These are phyloP conservation scores for Puma concolor DNA, from an alignment of 2,113 vertebrate species.

Conservation along the genomic window DNA sequence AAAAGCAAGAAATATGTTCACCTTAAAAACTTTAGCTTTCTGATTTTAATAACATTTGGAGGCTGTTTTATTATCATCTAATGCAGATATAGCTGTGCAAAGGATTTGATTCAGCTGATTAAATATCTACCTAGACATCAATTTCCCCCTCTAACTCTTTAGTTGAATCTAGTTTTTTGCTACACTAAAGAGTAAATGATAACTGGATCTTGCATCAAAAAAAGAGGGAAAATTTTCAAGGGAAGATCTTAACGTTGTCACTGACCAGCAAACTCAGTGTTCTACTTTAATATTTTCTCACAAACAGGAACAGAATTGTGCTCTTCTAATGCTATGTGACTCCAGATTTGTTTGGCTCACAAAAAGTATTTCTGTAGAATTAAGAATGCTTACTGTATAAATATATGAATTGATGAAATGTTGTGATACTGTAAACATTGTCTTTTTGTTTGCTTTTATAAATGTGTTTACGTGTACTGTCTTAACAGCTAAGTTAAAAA, in stretches of 20 bases:
- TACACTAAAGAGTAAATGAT: neutral
- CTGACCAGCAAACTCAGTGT: neutral
- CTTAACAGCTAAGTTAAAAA: constrained; percentile 41
- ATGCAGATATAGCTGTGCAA: neutral
- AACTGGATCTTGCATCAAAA: neutral
- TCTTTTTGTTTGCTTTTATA: constrained; percentile 26
- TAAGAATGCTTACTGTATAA: neutral
- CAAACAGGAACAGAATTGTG: neutral
- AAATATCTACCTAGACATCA: neutral
- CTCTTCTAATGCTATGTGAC: neutral
- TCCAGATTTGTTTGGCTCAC: neutral
- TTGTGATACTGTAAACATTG: neutral
- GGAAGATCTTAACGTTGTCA: neutral
- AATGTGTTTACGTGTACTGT: neutral
- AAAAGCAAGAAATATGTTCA: neutral
- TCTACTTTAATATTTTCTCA: neutral
- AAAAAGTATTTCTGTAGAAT: constrained; percentile 22
- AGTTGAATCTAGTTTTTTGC: neutral
- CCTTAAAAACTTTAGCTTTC: neutral
- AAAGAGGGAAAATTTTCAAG: neutral
- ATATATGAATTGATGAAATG: neutral
- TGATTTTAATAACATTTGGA: constrained; percentile 4
- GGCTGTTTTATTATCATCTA: neutral
- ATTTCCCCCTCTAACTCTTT: neutral
- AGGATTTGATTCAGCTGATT: neutral